Evolutionary conservation across 2,888 invertebrate species (phyloP), one percentile per base, ranked within the genome.

Genomic region (Orchesella flavescens): DNA sequence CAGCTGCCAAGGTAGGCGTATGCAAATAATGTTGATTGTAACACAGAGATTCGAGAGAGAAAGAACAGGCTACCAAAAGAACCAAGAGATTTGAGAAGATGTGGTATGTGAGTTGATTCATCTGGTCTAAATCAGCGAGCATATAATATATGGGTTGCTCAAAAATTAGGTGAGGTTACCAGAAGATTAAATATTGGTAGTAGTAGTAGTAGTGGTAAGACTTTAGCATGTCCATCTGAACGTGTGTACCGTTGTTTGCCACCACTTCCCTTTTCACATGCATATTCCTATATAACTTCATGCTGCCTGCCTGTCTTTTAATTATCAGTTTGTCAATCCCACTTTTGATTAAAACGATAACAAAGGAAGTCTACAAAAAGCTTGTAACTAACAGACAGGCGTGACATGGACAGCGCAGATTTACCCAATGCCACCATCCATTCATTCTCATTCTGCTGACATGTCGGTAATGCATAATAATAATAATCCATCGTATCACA

Each of bases 271-370:
- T 59, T 15, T 63, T 49, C 34, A 24, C 61, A 24, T 19, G 17
- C 69, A 9, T 43, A 66, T 3, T n/a, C 46, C 1, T 66, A 12
- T 34, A 69, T 43, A 13, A 19, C 34, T 66, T 44, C 9, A 44
- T 46, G 43, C 21, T 44, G 49, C 24, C 21, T 44, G 49, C 24
- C 65, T 72, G 71, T 69, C 65, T 79, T 69, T 72, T 79, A 79
- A 79, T 79, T 79, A 79, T 72, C 79, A 63, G 61, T 71, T 69
- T 78, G 78, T 79, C 79, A 79, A 79, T 79, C 72, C 71, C 43
- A 46, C 65, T 55, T 61, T 24, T 34, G 72, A 72, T 72, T 72
- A 65, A 61, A 59, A 53, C n/a, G 77, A 44, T 71, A 72, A 65
- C 71, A 72, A 79, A 61, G 65, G 69, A 46, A 59, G 69, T 69